Evolutionary conservation across 2,797 vertebrate species (phyloP).

Genomic region (Melanitta fusca): DNA sequence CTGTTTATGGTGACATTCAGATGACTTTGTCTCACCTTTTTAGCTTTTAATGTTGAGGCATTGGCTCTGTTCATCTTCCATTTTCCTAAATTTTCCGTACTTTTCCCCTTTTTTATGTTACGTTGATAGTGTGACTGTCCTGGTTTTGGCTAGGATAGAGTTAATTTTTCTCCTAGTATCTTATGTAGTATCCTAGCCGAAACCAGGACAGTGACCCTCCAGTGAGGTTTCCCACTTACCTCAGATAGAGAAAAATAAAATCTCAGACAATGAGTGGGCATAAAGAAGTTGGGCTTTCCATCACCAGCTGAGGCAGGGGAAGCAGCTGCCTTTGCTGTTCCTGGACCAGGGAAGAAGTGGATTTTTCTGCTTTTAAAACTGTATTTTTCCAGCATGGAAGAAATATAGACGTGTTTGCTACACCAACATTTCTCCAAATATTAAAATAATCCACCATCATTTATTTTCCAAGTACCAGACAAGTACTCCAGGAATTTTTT

Average conservation of each 20-base stretch:
- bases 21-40: not conserved
- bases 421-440: not conserved
- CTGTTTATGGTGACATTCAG: not conserved
- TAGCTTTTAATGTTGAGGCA: not conserved
- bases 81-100: not conserved
- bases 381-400: not conserved
- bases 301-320: not conserved
- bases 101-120: not conserved
- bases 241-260: not conserved
- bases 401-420: not conserved
- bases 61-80: not conserved
- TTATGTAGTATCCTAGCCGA: no score
- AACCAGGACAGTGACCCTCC: not conserved
- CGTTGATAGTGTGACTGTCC: not conserved
- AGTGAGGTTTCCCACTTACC: not conserved
- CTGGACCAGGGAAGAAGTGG: not conserved
- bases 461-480: not conserved
- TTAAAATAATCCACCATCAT: not conserved
- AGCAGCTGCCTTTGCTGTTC: not conserved
- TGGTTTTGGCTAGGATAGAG: no score
- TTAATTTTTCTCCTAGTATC: no score
- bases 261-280: accelerated
- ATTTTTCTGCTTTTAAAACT: not conserved
- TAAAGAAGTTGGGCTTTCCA: not conserved
- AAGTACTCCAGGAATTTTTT: not conserved